A percentile compares a stretch with the other conserved stretches of the same genome.
These are phyloP conservation scores for Sesamia nonagrioides DNA, from an alignment of 1,140 invertebrate genomes.

Conservation along the genomic window DNA sequence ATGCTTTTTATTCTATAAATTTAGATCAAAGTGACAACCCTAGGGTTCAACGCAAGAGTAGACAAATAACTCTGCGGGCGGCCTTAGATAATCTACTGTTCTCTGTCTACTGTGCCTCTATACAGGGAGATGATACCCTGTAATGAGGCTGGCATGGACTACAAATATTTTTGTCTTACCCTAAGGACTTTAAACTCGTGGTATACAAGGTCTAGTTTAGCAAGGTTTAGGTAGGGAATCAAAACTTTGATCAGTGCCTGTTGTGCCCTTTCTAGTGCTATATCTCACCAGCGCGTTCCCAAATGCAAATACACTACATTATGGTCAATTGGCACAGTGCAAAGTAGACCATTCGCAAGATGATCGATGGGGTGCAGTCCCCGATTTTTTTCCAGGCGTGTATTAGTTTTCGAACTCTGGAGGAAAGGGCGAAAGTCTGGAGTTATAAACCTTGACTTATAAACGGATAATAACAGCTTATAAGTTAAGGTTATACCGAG, in stretches of 20 bases:
- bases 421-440: no score
- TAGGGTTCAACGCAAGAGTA: no score
- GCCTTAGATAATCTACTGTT: no score
- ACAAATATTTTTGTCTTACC: not conserved
- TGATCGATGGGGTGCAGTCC: not conserved
- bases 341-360: not conserved
- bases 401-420: not conserved
- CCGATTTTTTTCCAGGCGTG: not conserved
- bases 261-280: not conserved
- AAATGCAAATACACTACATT: not conserved
- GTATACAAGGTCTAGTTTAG: not conserved
- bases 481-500: no score
- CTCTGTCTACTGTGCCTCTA: no score
- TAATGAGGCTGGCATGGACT: not conserved
- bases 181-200: not conserved
- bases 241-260: not conserved
- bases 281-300: not conserved
- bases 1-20: no score
- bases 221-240: no score
- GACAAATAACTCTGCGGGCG: no score
- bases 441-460: no score
- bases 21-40: no score
- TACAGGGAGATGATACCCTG: not conserved
- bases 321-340: not conserved
- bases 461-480: no score